Evolutionary conservation across 2,797 vertebrate species (phyloP).

Genomic region (Todus mexicanus): DNA sequence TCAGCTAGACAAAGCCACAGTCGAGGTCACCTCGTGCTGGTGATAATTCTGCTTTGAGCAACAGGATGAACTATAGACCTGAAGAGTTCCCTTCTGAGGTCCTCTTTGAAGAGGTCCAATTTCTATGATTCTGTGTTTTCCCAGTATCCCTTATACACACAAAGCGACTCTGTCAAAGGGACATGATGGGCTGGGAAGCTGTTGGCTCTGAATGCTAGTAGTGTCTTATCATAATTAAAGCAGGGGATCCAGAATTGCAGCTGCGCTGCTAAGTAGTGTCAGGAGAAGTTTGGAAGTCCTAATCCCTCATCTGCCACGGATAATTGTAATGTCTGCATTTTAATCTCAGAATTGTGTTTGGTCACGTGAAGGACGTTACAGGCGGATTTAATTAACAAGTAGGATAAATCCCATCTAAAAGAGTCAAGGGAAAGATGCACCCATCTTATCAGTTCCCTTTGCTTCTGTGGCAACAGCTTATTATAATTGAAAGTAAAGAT

Average conservation of each 20-base stretch:
- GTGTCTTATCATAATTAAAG: slow-evolving; percentile 14
- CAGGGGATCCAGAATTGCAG: slow-evolving; percentile 17
- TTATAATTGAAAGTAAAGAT: slow-evolving; percentile 15
- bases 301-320: slow-evolving; percentile 53
- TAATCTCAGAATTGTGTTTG: slow-evolving; percentile 63
- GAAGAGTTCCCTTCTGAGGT: neutral
- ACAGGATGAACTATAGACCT: neutral
- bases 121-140: neutral
- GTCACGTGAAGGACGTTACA: slow-evolving; percentile 31
- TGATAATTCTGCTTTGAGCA: neutral
- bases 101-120: neutral
- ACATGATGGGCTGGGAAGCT: neutral
- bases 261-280: slow-evolving; percentile 43
- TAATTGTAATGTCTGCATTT: slow-evolving; percentile 64
- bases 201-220: slow-evolving; percentile 5
- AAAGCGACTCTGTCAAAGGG: neutral
- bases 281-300: slow-evolving; percentile 50
- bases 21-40: neutral
- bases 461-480: slow-evolving; percentile 16
- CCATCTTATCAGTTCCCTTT: neutral
- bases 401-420: slow-evolving; percentile 36
- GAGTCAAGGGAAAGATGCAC: slow-evolving; percentile 5
- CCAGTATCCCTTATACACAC: neutral
- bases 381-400: slow-evolving; percentile 51
- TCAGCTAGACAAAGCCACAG: neutral